These are phyloP conservation scores for Sebastes glaucus DNA, from an alignment of 2,797 vertebrate species.

Conservation along the genomic window DNA sequence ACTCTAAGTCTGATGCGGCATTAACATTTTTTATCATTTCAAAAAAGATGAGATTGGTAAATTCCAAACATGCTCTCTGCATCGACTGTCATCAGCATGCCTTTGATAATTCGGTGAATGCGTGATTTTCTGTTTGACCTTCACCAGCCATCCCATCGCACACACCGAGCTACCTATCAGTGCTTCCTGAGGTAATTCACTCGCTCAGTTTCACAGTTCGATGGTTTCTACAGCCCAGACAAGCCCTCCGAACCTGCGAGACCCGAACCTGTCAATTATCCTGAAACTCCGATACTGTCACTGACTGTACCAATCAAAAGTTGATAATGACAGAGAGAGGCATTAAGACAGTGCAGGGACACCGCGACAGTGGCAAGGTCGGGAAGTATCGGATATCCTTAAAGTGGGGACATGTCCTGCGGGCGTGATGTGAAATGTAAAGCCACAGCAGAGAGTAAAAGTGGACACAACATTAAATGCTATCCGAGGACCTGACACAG, in stretches of 20 bases:
- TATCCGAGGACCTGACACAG: conserved; percentile 44
- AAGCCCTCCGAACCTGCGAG: conserved; percentile 59
- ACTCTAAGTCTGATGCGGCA: neutral
- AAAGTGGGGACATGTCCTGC: conserved; percentile 24
- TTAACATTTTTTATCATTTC: conserved; percentile 36
- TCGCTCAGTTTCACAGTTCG: conserved; percentile 70
- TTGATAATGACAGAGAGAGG: conserved; percentile 44
- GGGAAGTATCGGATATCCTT: conserved; percentile 25
- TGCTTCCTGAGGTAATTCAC: conserved; percentile 71
- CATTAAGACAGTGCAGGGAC: conserved; percentile 47
- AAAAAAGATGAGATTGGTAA: conserved; percentile 26
- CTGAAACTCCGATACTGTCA: conserved; percentile 48
- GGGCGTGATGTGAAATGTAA: conserved; percentile 35
- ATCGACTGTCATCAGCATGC: conserved; percentile 30
- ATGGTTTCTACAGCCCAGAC: conserved; percentile 48
- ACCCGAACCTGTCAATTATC: conserved; percentile 68
- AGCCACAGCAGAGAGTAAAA: conserved; percentile 30
- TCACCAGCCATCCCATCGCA: conserved; percentile 51
- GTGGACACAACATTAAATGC: conserved; percentile 53
- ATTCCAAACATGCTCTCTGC: conserved; percentile 20
- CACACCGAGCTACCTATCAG: conserved; percentile 53
- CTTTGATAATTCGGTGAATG: conserved; percentile 61
- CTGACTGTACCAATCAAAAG: conserved; percentile 60
- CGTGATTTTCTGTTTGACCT: conserved; percentile 68
- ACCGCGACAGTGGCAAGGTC: conserved; percentile 45